phyloP scores from a whole-genome alignment of 2,113 vertebrate genomes.

The Zootoca vivipara region DNA sequence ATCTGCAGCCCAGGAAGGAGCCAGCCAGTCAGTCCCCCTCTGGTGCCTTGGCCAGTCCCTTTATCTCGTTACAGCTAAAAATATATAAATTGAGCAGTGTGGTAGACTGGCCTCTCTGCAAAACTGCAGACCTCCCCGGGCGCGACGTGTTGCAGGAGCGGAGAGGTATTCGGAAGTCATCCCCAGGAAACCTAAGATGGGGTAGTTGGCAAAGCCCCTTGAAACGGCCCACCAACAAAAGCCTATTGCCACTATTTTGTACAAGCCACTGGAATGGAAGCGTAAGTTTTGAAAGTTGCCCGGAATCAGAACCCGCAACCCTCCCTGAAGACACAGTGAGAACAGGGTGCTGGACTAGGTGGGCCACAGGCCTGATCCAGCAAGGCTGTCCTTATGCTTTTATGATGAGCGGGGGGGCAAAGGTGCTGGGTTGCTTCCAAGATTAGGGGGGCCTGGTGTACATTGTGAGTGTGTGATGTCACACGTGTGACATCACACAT shows the following conservation, averaged over 20 bases:
- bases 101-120: not conserved
- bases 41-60: not conserved
- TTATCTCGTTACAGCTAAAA: not conserved
- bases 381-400: no score
- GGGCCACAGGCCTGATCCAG: no score
- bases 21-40: slow-evolving; percentile 23
- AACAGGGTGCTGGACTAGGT: no score
- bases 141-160: not conserved
- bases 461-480: no score
- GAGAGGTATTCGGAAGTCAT: no score
- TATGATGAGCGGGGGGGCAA: no score
- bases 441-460: no score
- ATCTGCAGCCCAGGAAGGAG: slow-evolving; percentile 38
- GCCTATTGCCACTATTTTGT: not conserved
- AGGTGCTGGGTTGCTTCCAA: no score
- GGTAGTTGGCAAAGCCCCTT: no score
- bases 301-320: not conserved
- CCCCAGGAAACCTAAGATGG: no score
- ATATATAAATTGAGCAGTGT: not conserved
- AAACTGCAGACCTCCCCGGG: not conserved
- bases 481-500: no score
- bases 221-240: not conserved
- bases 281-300: not conserved
- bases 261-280: not conserved
- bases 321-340: no score